A percentile compares a stretch with the other conserved stretches of the same genome.
phyloP scores from a whole-genome alignment of 1,140 invertebrate genomes.

The Hypsibius dujardini region DNA sequence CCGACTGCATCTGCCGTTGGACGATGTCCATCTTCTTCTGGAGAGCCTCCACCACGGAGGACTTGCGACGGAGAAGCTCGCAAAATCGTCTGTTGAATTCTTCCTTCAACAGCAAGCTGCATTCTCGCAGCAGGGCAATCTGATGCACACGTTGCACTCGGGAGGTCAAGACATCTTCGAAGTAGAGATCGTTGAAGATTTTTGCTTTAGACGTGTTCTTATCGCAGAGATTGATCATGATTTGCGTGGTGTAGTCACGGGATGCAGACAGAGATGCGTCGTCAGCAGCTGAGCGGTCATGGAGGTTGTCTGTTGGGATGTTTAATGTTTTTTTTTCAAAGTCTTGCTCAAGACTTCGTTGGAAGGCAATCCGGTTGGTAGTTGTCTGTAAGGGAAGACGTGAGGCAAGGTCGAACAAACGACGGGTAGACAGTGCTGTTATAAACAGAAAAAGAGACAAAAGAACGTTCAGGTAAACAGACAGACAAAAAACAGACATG shows the following conservation, averaged over 20 bases:
- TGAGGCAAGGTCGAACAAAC: too few species aligned
- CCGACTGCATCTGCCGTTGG: not conserved
- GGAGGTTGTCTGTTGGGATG: too few species aligned
- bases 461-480: too few species aligned
- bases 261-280: not conserved
- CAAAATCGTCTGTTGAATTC: not conserved
- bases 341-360: too few species aligned
- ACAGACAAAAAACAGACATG: too few species aligned
- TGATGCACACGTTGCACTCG: not conserved
- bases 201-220: not conserved
- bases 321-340: too few species aligned
- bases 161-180: not conserved
- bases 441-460: too few species aligned
- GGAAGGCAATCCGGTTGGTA: too few species aligned
- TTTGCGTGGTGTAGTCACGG: not conserved
- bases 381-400: too few species aligned
- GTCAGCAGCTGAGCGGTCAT: too few species aligned
- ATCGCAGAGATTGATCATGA: not conserved
- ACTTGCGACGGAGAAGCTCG: not conserved
- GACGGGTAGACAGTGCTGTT: too few species aligned
- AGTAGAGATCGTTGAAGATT: not conserved
- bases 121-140: not conserved
- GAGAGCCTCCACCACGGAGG: not conserved
- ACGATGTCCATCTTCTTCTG: not conserved
- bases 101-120: constrained; percentile 3